Base-by-base conservation (phyloP, 2,113 vertebrate species). In the Vimba vimba region DNA sequence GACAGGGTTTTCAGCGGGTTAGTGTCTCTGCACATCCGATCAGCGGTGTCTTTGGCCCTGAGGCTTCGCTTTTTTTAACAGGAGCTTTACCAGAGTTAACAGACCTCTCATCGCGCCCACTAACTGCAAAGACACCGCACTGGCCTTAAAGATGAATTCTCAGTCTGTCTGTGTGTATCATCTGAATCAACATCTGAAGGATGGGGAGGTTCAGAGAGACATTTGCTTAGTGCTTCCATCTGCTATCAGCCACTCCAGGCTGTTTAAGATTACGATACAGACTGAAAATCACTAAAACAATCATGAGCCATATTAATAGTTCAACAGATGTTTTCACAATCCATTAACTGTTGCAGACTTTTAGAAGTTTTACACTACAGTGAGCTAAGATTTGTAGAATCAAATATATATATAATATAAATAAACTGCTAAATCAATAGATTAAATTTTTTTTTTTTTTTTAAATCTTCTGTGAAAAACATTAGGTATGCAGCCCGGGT, bases 171-270 rank as follows among this genome's bases (percentile, higher is more conserved):
- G 25, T 69, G 43, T 9, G 27, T 68, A 50, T 73, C 69, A 71
- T 78, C 50, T 81, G n/a, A 52, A 64, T 77, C 83, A n/a, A 68
- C 71, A 81, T 21, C 43, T 76, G 25, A 73, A 62, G 68, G 50
- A 71, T 3, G 25, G 50, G 23, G 62, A 82, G 39, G 79, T 83
- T 36, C 19, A 30, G 60, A 23, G 47, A 66, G 43, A 73, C 75
- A 79, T 79, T 88, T 74, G 77, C 69, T 76, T 84, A 64, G n/a
- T 87, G 68, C 75, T 33, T 59, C 52, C 52, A n/a, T 57, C 85
- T 78, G 68, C 43, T 52, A 50, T 86, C 39, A 47, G 50, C 69
- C 43, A 33, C 30, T 59, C 4, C 21, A 77, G 71, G 15, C 59
- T 81, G 36, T 77, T 85, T 82, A 78, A 71, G 57, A 59, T 17